Percentiles rank a stretch among this genome's conserved stretches.
Conservation (phyloP, 2,113 vertebrate genomes). For the Xyrauchen texanus region DNA sequence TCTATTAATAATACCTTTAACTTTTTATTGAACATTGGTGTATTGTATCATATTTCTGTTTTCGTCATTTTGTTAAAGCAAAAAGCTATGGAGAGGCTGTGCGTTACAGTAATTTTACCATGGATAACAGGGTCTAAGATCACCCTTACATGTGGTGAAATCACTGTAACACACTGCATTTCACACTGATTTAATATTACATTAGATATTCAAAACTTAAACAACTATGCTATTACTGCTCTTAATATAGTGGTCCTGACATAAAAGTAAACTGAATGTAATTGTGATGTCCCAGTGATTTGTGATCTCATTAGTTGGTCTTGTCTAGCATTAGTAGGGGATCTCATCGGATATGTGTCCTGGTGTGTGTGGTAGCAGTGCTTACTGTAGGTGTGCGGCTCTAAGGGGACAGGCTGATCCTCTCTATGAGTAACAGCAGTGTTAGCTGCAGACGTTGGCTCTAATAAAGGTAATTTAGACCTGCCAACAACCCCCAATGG, state of each 20-base stretch:
- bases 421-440: conserved; percentile 39
- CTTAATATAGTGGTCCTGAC: not conserved
- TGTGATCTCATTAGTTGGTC: conserved; percentile 20
- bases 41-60: no score
- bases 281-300: conserved; percentile 9
- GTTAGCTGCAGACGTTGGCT: conserved; percentile 39
- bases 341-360: not conserved
- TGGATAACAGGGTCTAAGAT: no score
- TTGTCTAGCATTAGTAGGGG: conserved; percentile 11
- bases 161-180: no score
- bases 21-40: no score
- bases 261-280: not conserved
- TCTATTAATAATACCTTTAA: no score
- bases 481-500: conserved; percentile 41
- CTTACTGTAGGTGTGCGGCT: conserved; percentile 11
- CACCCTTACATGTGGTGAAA: no score
- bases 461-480: conserved; percentile 51
- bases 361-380: conserved; percentile 28
- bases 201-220: no score
- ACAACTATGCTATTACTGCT: not conserved
- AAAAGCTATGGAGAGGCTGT: no score
- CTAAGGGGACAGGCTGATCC: conserved; percentile 40
- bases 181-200: no score
- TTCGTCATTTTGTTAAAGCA: no score
- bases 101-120: no score